A percentile compares a stretch with the other conserved stretches of the same genome.
phyloP scores from a whole-genome alignment of 2,113 vertebrate species.

The Pterophyllum scalare region DNA sequence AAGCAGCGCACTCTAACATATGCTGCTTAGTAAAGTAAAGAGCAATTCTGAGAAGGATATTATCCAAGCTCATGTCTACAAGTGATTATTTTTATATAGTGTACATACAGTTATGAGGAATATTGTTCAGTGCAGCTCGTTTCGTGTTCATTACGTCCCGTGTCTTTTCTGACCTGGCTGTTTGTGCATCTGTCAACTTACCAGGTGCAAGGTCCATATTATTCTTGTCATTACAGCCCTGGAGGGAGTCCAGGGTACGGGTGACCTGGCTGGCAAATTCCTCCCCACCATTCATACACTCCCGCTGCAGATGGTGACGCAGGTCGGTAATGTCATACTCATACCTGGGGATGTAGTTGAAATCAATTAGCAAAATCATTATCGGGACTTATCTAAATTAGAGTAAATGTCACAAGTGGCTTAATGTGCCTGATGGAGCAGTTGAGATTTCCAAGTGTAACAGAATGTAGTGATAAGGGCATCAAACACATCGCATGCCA shows the following conservation, averaged over 20 bases:
- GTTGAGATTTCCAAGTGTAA: background rate
- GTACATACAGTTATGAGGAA: background rate
- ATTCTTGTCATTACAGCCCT: conserved; percentile 96
- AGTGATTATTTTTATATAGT: background rate
- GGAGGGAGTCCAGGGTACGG: conserved; percentile 94
- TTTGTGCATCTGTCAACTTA: conserved; percentile 63
- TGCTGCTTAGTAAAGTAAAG: too few relatives aligned
- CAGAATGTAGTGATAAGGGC: background rate
- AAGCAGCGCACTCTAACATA: background rate
- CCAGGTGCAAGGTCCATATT: conserved; percentile 95
- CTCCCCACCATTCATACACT: conserved; percentile 98
- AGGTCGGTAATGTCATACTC: conserved; percentile 98
- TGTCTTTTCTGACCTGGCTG: background rate
- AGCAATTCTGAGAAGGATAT: too few relatives aligned
- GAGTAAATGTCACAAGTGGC: background rate
- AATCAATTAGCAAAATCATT: conserved; percentile 25
- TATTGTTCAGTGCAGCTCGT: background rate
- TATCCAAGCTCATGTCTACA: background rate
- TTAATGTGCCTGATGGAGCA: background rate
- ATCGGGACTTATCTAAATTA: background rate
- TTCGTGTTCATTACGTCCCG: background rate
- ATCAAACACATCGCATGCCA: background rate
- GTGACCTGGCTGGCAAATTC: conserved; percentile 97
- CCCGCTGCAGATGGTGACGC: conserved; percentile 95
- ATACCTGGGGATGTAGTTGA: conserved; percentile 65